Conservation (phyloP, 1,140 invertebrate species). For the Drosophila trapezifrons region DNA sequence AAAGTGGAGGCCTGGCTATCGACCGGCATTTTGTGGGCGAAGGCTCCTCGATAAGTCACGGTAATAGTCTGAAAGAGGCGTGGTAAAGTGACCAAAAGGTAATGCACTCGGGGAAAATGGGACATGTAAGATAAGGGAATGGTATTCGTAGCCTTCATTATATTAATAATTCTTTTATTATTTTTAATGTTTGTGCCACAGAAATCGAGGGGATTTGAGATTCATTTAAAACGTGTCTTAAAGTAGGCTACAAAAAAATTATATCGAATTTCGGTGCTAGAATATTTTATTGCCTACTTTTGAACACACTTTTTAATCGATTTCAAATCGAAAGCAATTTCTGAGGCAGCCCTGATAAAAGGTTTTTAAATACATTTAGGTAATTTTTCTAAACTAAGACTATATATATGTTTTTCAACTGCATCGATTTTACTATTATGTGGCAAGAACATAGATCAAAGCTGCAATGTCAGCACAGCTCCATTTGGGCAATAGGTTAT, state of each 20-base stretch:
- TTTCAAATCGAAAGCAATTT: too few relatives aligned
- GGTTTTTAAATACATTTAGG: too few relatives aligned
- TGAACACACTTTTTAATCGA: neutral
- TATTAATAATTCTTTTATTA: neutral
- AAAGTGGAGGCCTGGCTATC: constrained; percentile 13
- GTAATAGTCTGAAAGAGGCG: constrained; percentile 50
- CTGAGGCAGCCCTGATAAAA: neutral
- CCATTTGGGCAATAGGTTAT: constrained; percentile 35
- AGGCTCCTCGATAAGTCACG: constrained; percentile 16
- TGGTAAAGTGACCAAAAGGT: constrained; percentile 20
- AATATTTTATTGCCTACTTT: neutral
- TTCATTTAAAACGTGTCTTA: neutral
- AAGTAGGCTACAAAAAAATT: neutral
- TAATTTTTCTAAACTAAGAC: too few relatives aligned
- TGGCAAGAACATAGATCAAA: neutral
- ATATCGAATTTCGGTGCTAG: neutral
- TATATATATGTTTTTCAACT: neutral
- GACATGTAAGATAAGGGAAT: neutral
- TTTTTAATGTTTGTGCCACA: too few relatives aligned
- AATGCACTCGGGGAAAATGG: constrained; percentile 8
- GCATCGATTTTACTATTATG: neutral
- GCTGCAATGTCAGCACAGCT: constrained; percentile 38
- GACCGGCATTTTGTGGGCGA: constrained; percentile 46
- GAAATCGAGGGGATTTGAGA: neutral
- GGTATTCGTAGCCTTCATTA: too few relatives aligned